Base-by-base conservation (phyloP, 2,888 invertebrate species). In the Mechanitis messenoides region DNA sequence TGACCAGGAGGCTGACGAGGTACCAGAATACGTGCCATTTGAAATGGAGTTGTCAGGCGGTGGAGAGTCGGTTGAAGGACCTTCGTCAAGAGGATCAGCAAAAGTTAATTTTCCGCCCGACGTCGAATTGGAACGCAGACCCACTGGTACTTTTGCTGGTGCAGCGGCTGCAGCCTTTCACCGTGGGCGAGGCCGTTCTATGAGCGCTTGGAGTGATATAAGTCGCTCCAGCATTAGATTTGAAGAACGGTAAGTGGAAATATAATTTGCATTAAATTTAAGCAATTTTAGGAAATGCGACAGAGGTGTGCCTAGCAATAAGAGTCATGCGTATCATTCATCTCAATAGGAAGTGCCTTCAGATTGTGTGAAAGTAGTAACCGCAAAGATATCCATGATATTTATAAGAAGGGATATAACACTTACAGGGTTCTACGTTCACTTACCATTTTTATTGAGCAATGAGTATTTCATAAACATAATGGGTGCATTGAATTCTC, bases 141-240 rank as follows among this genome's bases (percentile, higher is more conserved):
- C 91, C 11, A 85, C 87, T 2, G 83, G 87, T 53, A 76, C 90
- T 31, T 81, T 90, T 60, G 78, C 88, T 47, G 78, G 88, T 53
- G 87, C 91, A 7, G 77, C 89, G 55, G 78, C 88, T 54, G 87
- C 91, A 7, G 79, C 85, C 55, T 85, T 91, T 69, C 91, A 91
- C 70, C 84, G 92, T 28, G 91, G 88, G 66, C 91, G 86, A 79
- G 95, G 93, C 2, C 91, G 93, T 46, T 95, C 95, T 69, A 95
- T 96, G 95, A 96, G 95, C 76, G 95, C 95, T 47, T 96, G 96
- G 96, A 96, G 96, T 75, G 96, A 96, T 77, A 93, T 96, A 78
- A 95, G 95, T 75, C 92, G 95, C 61, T 95, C 95, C 70, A 95
- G 95, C 79, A 95, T 95, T 91, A 92, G 94, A 74, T 91, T 95